These are phyloP conservation scores for Oceanodroma tethys DNA, from an alignment of 2,113 vertebrate species.

Conservation along the genomic window DNA sequence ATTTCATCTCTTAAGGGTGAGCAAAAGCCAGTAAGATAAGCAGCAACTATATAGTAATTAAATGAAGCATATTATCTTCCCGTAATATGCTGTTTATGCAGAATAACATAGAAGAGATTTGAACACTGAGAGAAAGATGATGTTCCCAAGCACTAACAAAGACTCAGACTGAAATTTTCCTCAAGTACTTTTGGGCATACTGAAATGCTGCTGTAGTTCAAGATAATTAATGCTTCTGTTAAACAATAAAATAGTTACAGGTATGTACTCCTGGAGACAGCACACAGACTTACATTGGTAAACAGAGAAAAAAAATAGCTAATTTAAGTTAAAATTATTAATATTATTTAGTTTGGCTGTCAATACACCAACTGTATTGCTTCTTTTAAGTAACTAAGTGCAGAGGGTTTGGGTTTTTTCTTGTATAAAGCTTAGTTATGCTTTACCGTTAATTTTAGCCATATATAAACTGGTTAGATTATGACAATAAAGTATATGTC, in stretches of 20 bases:
- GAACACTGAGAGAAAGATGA: neutral
- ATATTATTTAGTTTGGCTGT: neutral
- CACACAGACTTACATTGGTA: neutral
- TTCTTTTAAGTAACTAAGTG: neutral
- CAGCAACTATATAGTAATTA: neutral
- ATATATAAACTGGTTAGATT: neutral
- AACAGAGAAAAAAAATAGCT: neutral
- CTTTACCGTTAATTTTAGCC: neutral
- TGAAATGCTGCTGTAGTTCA: neutral
- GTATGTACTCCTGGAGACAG: neutral
- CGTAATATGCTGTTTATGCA: neutral
- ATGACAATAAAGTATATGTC: neutral
- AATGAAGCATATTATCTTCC: neutral
- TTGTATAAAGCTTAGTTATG: neutral
- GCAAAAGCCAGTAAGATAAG: neutral
- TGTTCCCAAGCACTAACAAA: neutral
- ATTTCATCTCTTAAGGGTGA: neutral
- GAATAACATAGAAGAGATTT: neutral
- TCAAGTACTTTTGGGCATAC: neutral
- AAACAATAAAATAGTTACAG: neutral
- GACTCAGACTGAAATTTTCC: neutral
- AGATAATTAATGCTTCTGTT: neutral
- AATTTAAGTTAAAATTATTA: neutral
- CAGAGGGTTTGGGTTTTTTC: neutral
- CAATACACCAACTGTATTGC: neutral